These are phyloP conservation scores for Leptobrachium leishanense DNA, from an alignment of 2,113 vertebrate species.

Conservation along the genomic window DNA sequence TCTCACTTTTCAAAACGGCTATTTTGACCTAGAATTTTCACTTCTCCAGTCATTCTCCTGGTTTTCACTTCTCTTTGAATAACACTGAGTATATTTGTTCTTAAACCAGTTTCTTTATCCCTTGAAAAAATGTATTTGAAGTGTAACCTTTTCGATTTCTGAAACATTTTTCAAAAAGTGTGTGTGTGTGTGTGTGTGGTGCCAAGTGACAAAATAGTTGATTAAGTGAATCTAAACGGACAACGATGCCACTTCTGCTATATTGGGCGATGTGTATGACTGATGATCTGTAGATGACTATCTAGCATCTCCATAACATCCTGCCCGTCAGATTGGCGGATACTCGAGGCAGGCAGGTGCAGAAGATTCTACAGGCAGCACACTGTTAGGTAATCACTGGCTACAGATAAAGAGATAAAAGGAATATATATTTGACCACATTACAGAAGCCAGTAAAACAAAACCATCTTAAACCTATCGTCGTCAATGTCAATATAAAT, in stretches of 20 bases:
- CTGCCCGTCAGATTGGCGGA: background rate
- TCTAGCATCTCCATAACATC: constrained; percentile 36
- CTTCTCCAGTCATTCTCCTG: no score
- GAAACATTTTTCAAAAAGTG: no score
- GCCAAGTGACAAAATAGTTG: background rate
- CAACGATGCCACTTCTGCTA: constrained; percentile 23
- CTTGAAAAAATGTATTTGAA: no score
- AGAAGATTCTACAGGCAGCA: background rate
- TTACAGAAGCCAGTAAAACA: background rate
- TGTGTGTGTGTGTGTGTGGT: no score
- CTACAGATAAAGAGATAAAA: background rate
- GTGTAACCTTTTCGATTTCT: no score
- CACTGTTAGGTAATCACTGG: constrained; percentile 4
- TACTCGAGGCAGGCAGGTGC: constrained; percentile 16
- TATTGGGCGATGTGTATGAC: background rate
- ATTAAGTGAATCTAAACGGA: background rate
- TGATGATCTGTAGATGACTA: constrained; percentile 23
- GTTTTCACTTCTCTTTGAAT: no score
- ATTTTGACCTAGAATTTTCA: no score
- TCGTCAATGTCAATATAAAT: no score
- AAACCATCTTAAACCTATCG: no score
- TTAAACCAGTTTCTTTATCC: no score
- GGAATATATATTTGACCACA: background rate
- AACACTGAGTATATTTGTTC: no score
- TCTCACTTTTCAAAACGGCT: no score